Evolutionary conservation across 2,797 vertebrate species (phyloP).

Genomic region (Steatocranus sp.): DNA sequence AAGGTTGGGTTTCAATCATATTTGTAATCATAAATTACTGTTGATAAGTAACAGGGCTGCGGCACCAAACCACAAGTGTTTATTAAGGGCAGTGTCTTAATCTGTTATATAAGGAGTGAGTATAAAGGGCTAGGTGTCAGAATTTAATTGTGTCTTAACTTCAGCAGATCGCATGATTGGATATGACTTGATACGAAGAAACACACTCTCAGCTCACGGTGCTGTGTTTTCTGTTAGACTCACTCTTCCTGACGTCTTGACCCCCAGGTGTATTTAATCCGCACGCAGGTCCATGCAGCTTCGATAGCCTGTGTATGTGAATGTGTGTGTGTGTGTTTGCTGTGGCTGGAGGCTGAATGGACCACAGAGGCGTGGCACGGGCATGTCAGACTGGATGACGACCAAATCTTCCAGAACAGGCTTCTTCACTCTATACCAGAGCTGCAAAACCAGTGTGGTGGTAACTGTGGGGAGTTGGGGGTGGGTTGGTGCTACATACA

Average conservation of each 20-base stretch:
- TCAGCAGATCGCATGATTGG: not conserved
- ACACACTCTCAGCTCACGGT: slow-evolving; percentile 1
- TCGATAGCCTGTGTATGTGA: not conserved
- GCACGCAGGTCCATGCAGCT: slow-evolving; percentile 14
- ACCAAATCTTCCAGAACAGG: slow-evolving; percentile 46
- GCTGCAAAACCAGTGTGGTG: slow-evolving; percentile 18
- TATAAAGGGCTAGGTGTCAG: slow-evolving; percentile 14
- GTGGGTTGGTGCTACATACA: not conserved
- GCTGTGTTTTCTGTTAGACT: slow-evolving; percentile 29
- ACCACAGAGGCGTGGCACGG: slow-evolving; percentile 34
- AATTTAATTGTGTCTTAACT: slow-evolving; percentile 1
- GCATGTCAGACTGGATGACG: slow-evolving; percentile 24
- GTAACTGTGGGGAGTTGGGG: not conserved
- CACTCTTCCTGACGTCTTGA: slow-evolving; percentile 27
- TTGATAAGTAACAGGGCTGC: slow-evolving; percentile 10
- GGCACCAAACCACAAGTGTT: not conserved
- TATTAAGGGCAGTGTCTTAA: not conserved
- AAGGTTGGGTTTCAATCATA: not conserved
- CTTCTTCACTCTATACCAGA: slow-evolving; percentile 34
- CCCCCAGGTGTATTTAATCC: slow-evolving; percentile 51
- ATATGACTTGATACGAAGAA: not conserved
- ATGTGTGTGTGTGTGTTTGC: slow-evolving; percentile 11
- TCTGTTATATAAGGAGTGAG: not conserved
- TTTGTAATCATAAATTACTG: not conserved
- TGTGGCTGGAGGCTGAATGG: slow-evolving; percentile 19